phyloP scores from a whole-genome alignment of 2,888 invertebrate species.

The Masnerella sp. region DNA sequence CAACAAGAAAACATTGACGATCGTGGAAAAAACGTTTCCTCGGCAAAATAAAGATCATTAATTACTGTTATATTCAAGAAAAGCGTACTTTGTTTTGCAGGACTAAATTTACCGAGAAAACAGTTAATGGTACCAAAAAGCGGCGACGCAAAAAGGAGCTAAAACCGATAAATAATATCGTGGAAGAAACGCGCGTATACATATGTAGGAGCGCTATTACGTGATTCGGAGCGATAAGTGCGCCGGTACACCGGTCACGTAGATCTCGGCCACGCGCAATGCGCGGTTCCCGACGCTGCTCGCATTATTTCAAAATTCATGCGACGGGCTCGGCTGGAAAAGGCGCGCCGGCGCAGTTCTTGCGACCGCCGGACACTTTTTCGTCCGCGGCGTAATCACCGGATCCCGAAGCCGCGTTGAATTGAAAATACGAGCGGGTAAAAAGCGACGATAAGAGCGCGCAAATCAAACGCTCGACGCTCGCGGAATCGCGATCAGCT shows the following conservation, averaged over 20 bases:
- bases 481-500: slow-evolving; percentile 55
- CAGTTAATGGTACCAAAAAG: slow-evolving; percentile 16
- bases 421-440: slow-evolving; percentile 58
- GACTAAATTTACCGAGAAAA: slow-evolving; percentile 14
- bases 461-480: slow-evolving; percentile 48
- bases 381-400: slow-evolving; percentile 55
- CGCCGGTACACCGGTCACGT: slow-evolving; percentile 57
- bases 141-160: slow-evolving; percentile 22
- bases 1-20: too few species aligned
- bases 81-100: too few species aligned
- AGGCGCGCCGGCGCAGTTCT: slow-evolving; percentile 50
- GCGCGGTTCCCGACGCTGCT: slow-evolving; percentile 62
- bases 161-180: slow-evolving; percentile 42
- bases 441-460: slow-evolving; percentile 57
- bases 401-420: slow-evolving; percentile 56
- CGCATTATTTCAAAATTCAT: slow-evolving; percentile 71
- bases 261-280: slow-evolving; percentile 59
- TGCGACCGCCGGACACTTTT: slow-evolving; percentile 54
- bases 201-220: slow-evolving; percentile 44
- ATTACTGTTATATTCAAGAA: too few species aligned
- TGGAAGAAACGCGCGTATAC: slow-evolving; percentile 28
- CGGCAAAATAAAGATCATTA: too few species aligned
- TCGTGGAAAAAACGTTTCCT: too few species aligned
- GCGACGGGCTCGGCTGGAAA: slow-evolving; percentile 60
- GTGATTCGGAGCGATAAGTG: slow-evolving; percentile 51